Base-by-base conservation (phyloP, 2,888 invertebrate species). In the Tromatobia lineatoria region DNA sequence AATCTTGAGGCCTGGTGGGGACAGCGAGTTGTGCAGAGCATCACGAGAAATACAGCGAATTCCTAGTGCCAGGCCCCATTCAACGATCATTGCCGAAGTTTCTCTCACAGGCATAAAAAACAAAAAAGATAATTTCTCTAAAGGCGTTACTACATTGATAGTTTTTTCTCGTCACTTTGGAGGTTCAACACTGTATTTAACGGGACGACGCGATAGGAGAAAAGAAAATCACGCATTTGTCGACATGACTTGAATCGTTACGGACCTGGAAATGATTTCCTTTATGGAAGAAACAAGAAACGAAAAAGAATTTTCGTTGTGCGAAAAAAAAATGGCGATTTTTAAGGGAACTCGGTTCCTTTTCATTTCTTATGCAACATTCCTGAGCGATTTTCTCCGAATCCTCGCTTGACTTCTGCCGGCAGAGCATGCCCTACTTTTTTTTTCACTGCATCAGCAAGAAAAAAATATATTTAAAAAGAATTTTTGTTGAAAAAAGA, bases 1-100 rank as follows among this genome's bases (percentile, higher is more conserved):
- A 96, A 97, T 93, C 94, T 97, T 84, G 97, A 97, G 89, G 96
- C 96, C 89, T 96, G 96, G 94, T 97, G 97, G 96, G 96, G 96
- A 20, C 95, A 96, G 82, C 95, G 96, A 80, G 94, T 96, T 85
- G 95, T 96, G 77, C 96, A 96, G 93, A 96, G 95, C 93, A 95
- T 96, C 89, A 95, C 93, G 61, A 90, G 93, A 83, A 93, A 93
- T 86, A 81, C 84, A 1, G 85, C 93, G 61, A 93, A 89, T 83
- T 93, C 93, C 91, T 93, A 93, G 93, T 93, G 92, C 90, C 92
- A 92, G 90, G 92, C 92, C 89, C 89, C 88, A 78, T 88, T 88
- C 73, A 85, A 88, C 61, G 91, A 92, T 75, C 89, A 91, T 85
- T 90, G 91, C 89, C 91, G 92, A 85, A 90, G 89, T 88, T 93